These are phyloP conservation scores for Alosa alosa DNA, from an alignment of 2,113 vertebrate genomes.

Conservation along the genomic window DNA sequence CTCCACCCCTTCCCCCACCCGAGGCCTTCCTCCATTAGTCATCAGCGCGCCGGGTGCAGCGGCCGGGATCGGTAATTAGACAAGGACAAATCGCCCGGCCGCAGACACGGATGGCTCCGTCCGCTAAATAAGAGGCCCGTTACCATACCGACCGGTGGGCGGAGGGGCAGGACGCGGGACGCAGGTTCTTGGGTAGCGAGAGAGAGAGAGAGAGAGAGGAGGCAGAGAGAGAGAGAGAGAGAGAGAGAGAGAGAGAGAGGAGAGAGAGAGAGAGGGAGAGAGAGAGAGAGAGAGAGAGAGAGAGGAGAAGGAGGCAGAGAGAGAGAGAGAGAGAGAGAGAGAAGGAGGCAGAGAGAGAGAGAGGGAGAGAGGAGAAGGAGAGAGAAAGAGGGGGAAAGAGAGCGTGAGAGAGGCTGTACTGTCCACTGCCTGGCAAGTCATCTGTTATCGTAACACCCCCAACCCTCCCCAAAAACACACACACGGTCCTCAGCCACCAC, in stretches of 20 bases:
- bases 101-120: constrained; percentile 71
- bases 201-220: constrained; percentile 38
- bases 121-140: constrained; percentile 76
- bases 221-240: constrained; percentile 41
- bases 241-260: constrained; percentile 39
- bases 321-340: constrained; percentile 39
- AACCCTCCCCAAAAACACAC: constrained; percentile 10
- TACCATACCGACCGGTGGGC: constrained; percentile 76
- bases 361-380: constrained; percentile 38
- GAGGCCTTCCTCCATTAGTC: constrained; percentile 82
- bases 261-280: constrained; percentile 39
- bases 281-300: constrained; percentile 44
- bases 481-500: background rate
- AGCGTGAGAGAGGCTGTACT: constrained; percentile 48
- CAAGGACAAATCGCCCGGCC: constrained; percentile 85
- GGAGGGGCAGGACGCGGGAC: constrained; percentile 50
- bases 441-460: constrained; percentile 55
- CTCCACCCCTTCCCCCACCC: constrained; percentile 66
- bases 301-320: constrained; percentile 43
- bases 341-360: constrained; percentile 39
- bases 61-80: constrained; percentile 92
- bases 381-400: constrained; percentile 43
- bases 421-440: constrained; percentile 57
- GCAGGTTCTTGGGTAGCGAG: background rate
- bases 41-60: constrained; percentile 82